Evolutionary conservation across 2,113 vertebrate species (phyloP), one percentile per base, ranked within the genome.

Genomic region (Nycticryphes semicollaris): DNA sequence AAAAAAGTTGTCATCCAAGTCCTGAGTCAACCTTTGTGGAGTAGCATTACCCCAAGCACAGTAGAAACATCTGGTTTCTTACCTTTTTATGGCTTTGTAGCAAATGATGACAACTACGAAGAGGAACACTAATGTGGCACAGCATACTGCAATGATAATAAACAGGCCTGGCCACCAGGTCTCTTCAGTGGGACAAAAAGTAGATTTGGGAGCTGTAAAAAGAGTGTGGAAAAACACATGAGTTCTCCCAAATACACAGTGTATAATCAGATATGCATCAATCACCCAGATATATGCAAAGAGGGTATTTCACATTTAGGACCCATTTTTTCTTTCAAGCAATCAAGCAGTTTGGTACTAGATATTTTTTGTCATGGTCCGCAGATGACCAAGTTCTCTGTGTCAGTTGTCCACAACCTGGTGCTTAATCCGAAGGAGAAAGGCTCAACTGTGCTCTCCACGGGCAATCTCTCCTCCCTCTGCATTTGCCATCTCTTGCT

Each of bases 71-170:
- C 37, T 64, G 31, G 43, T 67, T 22, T 69, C 98, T 97, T 97
- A 99, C 99, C 99, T 99, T 97, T 99, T 99, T 97, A 99, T 99
- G 98, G 99, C 99, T 98, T 99, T 99, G 98, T 99, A 99, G 98
- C 99, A 99, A 98, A 99, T 99, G 98, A 99, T 99, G 98, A 99
- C 98, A 91, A 99, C 98, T 97, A 99, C 96, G 35, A 99, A 98
- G 91, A 99, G 99, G 90, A 99, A 98, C 92, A 99, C 98, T 74
- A 98, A 96, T 50, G 98, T 99, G 94, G 98, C 95, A 14, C 99
- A 99, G 91, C 99, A 98, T 85, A 99, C 98, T 7, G 99, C 99
- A 45, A 98, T 97, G 68, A 99, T 94, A 86, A 99, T 98, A 95
- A 98, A 92, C 94, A 99, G 97, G 96, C 99, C 99, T 59, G 98